A percentile compares a stretch with the other conserved stretches of the same genome.
Evolutionary conservation across 2,888 invertebrate species (phyloP).

Genomic region (Lepidocyrtoides sp.): DNA sequence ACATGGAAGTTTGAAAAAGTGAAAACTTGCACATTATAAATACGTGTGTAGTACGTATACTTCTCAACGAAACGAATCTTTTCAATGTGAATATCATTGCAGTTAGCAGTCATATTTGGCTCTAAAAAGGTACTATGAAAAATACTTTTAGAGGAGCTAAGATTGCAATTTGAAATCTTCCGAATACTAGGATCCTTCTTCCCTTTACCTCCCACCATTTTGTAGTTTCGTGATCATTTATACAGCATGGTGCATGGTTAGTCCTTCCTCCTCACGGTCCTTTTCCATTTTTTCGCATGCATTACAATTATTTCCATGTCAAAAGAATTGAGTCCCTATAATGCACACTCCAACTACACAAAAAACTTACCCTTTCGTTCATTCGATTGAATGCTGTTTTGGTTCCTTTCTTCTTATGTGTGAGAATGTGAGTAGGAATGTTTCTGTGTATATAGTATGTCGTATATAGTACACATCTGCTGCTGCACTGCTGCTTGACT

Average conservation of each 20-base stretch:
- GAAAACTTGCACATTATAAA: slow-evolving; percentile 27
- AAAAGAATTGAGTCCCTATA: slow-evolving; percentile 27
- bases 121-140: background rate
- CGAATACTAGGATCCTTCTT: slow-evolving; percentile 5
- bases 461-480: background rate
- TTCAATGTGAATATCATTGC: background rate
- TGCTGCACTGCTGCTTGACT: background rate
- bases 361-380: background rate
- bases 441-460: background rate
- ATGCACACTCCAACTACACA: background rate
- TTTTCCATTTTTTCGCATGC: slow-evolving; percentile 10
- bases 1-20: slow-evolving; percentile 15
- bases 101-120: background rate
- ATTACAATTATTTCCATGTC: slow-evolving; percentile 62
- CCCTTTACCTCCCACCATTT: background rate
- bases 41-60: background rate
- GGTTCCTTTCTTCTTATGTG: background rate
- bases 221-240: background rate
- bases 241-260: background rate
- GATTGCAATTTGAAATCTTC: background rate
- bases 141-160: background rate
- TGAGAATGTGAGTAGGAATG: background rate
- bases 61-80: background rate
- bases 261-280: background rate
- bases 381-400: background rate